phyloP scores from a whole-genome alignment of 2,113 vertebrate genomes.

The Aphyosemion australe region DNA sequence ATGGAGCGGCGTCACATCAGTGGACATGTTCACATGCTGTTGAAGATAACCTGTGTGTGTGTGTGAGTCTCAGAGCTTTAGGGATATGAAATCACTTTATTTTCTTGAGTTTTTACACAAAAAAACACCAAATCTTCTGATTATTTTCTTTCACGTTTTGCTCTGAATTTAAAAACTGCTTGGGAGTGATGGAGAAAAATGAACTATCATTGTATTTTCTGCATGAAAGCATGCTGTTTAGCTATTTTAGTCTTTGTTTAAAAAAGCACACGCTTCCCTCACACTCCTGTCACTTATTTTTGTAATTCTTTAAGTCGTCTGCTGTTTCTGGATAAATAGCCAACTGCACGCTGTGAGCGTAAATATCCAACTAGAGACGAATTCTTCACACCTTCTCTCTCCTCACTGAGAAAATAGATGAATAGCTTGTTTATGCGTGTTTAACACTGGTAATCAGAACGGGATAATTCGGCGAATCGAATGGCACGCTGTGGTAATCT shows the following conservation, averaged over 20 bases:
- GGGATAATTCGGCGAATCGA: constrained; percentile 11
- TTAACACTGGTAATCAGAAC: constrained; percentile 31
- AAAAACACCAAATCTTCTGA: neutral
- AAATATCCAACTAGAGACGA: neutral
- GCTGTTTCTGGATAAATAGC: neutral
- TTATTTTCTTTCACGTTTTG: constrained; percentile 37
- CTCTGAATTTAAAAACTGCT: constrained; percentile 10
- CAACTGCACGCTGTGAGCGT: neutral
- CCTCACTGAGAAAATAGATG: neutral
- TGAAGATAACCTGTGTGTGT: constrained; percentile 41
- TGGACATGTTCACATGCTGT: constrained; percentile 56
- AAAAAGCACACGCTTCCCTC: neutral
- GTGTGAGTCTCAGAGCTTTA: neutral
- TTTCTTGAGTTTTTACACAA: too few species aligned
- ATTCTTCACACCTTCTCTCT: neutral
- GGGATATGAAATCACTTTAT: neutral
- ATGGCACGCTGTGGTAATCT: constrained; percentile 35
- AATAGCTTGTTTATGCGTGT: constrained; percentile 5
- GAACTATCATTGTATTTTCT: neutral
- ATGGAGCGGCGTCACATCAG: constrained; percentile 59
- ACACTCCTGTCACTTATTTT: neutral
- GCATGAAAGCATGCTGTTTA: neutral
- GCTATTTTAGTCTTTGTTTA: neutral
- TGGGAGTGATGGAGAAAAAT: neutral
- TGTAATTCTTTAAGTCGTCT: neutral